These are phyloP conservation scores for Lydus trimaculatus DNA, from an alignment of 2,888 invertebrate species.

Conservation along the genomic window DNA sequence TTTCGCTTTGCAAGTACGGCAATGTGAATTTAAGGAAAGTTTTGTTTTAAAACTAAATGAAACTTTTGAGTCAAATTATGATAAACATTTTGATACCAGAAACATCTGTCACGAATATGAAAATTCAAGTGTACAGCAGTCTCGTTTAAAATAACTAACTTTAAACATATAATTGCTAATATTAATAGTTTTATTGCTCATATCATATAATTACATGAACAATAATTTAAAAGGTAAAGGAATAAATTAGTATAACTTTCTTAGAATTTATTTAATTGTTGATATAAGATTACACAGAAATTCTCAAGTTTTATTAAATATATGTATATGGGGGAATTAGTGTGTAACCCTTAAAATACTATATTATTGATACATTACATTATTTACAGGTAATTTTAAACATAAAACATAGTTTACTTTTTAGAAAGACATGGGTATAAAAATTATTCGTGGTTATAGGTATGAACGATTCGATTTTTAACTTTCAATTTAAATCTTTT, in stretches of 20 bases:
- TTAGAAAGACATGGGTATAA: conserved; percentile 28
- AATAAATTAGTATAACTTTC: conserved; percentile 6
- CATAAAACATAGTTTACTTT: conserved; percentile 4
- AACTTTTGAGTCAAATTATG: background rate
- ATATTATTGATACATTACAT: conserved; percentile 16
- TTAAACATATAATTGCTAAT: too few relatives aligned
- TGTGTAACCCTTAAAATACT: conserved; percentile 21
- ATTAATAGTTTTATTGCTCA: background rate
- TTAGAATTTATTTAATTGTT: conserved; percentile 21
- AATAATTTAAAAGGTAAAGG: background rate
- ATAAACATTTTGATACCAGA: too few relatives aligned
- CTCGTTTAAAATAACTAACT: background rate
- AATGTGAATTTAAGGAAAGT: background rate
- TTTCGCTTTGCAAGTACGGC: background rate
- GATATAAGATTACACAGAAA: conserved; percentile 27
- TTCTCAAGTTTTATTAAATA: background rate
- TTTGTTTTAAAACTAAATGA: background rate
- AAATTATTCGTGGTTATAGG: background rate
- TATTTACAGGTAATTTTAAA: conserved; percentile 24
- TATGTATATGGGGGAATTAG: conserved; percentile 12
- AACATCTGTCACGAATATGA: too few relatives aligned
- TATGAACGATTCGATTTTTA: too few relatives aligned
- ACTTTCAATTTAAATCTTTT: too few relatives aligned
- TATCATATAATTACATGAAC: background rate
- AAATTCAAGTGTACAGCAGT: background rate